A percentile compares a stretch with the other conserved stretches of the same genome.
These are phyloP conservation scores for Apogon hyalosoma DNA, from an alignment of 2,797 vertebrate species.

Conservation along the genomic window DNA sequence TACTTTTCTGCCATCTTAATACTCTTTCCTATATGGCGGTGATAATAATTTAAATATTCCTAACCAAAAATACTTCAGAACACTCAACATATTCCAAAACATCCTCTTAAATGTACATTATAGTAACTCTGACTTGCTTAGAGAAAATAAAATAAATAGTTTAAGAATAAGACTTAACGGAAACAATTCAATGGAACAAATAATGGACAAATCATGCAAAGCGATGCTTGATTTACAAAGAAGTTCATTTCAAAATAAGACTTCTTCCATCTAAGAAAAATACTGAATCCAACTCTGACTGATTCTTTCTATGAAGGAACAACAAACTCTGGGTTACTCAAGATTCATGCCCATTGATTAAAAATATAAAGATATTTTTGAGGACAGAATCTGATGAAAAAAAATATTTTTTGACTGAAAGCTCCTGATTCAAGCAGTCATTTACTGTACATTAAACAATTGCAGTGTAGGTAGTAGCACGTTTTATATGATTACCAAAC, in stretches of 20 bases:
- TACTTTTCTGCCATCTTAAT: slow-evolving; percentile 32
- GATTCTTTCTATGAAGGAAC: not conserved
- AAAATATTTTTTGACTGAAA: slow-evolving; percentile 1
- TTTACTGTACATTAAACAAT: not conserved
- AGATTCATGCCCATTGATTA: not conserved
- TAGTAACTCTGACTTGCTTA: slow-evolving; percentile 38
- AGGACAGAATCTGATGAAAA: not conserved
- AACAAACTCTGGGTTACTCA: not conserved
- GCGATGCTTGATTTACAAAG: not conserved
- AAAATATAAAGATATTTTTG: not conserved
- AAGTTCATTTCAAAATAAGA: slow-evolving; percentile 8
- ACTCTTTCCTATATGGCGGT: slow-evolving; percentile 47
- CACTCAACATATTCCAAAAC: slow-evolving; percentile 57
- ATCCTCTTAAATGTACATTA: slow-evolving; percentile 57
- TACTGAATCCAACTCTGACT: not conserved
- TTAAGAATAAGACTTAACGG: slow-evolving; percentile 28
- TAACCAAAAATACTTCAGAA: slow-evolving; percentile 49
- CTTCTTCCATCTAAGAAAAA: not conserved
- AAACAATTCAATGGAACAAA: slow-evolving; percentile 14
- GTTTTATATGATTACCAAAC: not conserved
- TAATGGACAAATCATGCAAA: not conserved
- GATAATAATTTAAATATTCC: slow-evolving; percentile 52
- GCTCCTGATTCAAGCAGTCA: not conserved
- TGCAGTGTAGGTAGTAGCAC: no score
- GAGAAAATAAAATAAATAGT: slow-evolving; percentile 62